phyloP scores from a whole-genome alignment of 2,113 vertebrate genomes.

The Carettochelys insculpta region DNA sequence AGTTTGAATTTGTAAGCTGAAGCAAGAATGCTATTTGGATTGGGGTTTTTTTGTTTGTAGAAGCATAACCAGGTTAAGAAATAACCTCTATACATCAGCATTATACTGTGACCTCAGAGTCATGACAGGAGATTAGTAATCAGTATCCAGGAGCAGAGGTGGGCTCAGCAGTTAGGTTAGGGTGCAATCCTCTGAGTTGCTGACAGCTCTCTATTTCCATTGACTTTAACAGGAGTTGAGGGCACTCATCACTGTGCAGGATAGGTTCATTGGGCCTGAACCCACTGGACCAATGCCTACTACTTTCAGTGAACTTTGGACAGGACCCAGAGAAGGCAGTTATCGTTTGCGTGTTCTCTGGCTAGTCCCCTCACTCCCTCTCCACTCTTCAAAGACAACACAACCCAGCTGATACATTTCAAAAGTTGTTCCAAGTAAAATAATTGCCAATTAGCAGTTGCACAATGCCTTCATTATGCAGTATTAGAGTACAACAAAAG shows the following conservation, averaged over 20 bases:
- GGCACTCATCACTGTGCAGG: background rate
- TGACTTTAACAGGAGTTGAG: background rate
- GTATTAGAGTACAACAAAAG: slow-evolving; percentile 28
- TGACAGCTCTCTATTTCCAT: background rate
- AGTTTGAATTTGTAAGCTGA: background rate
- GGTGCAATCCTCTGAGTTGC: background rate
- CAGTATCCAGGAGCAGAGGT: rapidly evolving
- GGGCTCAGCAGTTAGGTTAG: rapidly evolving
- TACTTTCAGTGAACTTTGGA: too few species aligned
- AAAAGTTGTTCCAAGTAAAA: slow-evolving; percentile 23
- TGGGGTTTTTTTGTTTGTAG: background rate
- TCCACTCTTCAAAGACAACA: background rate
- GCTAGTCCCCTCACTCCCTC: background rate
- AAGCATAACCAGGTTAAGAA: background rate
- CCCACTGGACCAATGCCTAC: background rate
- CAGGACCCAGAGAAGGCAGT: background rate
- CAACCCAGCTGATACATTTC: background rate
- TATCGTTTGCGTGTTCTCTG: background rate
- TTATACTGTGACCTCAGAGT: background rate
- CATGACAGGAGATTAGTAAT: background rate
- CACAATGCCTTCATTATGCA: slow-evolving; percentile 50
- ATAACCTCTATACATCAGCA: background rate
- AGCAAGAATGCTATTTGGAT: background rate
- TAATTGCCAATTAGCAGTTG: slow-evolving; percentile 47
- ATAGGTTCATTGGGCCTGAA: background rate